Conservation (phyloP, 2,888 invertebrate species). For the Allolobophora icterica region DNA sequence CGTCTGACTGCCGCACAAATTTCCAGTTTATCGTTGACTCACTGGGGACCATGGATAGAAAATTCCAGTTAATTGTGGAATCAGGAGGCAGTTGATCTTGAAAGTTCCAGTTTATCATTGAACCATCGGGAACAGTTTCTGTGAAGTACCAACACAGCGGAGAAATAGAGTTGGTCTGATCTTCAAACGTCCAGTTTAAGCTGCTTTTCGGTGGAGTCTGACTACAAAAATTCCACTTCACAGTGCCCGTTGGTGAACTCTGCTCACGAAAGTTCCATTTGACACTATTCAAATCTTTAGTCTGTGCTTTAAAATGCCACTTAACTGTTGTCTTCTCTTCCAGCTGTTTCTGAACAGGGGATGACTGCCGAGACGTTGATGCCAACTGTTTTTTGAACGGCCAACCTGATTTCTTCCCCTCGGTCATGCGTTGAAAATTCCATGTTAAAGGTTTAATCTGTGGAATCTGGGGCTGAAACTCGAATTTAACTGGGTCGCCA, state of each 20-base stretch:
- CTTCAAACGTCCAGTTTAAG: neutral
- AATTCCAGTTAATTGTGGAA: constrained; percentile 5
- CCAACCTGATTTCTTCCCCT: neutral
- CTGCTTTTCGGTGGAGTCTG: neutral
- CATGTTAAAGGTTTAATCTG: neutral
- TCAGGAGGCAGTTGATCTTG: neutral
- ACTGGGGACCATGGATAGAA: neutral
- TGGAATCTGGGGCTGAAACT: neutral
- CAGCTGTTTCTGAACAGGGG: neutral
- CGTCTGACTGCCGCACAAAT: neutral
- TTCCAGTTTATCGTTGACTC: constrained; percentile 11
- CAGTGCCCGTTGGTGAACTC: neutral
- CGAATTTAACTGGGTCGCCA: neutral
- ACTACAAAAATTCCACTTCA: neutral
- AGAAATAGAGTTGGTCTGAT: neutral
- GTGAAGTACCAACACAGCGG: neutral
- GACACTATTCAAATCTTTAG: neutral
- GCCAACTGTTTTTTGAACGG: neutral
- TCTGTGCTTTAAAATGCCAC: neutral
- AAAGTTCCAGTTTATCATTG: neutral
- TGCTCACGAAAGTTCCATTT: neutral
- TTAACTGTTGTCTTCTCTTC: neutral
- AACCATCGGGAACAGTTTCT: neutral
- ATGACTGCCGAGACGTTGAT: neutral
- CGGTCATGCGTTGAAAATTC: neutral